A percentile compares a stretch with the other conserved stretches of the same genome.
Conservation (phyloP, 2,113 vertebrate species). For the Neodon shergylaensis region DNA sequence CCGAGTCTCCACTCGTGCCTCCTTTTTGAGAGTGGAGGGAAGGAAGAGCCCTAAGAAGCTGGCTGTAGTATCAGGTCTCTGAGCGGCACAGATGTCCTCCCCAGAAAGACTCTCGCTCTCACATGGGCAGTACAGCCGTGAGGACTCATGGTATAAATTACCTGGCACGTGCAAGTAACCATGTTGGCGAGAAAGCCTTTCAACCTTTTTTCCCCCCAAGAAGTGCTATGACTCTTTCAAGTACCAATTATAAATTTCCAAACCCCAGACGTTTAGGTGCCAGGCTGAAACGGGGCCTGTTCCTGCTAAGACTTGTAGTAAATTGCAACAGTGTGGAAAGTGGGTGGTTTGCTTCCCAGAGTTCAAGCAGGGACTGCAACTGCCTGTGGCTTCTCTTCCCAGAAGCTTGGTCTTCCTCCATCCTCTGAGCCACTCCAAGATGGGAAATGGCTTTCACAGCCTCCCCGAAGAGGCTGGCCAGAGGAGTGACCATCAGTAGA, state of each 20-base stretch:
- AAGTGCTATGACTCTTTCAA: conserved; percentile 76
- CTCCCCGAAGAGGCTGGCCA: background rate
- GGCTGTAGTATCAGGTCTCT: conserved; percentile 15
- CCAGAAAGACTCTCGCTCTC: conserved; percentile 48
- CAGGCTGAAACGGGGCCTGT: conserved; percentile 77
- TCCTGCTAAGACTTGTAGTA: conserved; percentile 83
- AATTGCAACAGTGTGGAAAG: conserved; percentile 75
- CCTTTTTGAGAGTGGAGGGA: background rate
- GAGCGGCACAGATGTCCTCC: conserved; percentile 69
- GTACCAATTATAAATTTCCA: conserved; percentile 80
- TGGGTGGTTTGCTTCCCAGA: conserved; percentile 76
- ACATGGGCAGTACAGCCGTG: background rate
- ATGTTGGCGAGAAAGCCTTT: conserved; percentile 72
- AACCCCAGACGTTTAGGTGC: conserved; percentile 77
- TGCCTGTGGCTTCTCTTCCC: conserved; percentile 65
- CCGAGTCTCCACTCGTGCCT: conserved; percentile 60
- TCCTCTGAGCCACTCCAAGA: background rate
- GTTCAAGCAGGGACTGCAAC: conserved; percentile 67
- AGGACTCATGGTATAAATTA: conserved; percentile 55
- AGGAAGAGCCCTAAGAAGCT: background rate
- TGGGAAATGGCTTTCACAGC: conserved; percentile 9
- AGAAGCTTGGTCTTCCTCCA: background rate
- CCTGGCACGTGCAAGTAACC: conserved; percentile 51
- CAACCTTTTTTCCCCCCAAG: conserved; percentile 66
- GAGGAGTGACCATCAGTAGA: conserved; percentile 55